phyloP scores from a whole-genome alignment of 2,797 vertebrate genomes.

The Anabacerthia variegaticeps region DNA sequence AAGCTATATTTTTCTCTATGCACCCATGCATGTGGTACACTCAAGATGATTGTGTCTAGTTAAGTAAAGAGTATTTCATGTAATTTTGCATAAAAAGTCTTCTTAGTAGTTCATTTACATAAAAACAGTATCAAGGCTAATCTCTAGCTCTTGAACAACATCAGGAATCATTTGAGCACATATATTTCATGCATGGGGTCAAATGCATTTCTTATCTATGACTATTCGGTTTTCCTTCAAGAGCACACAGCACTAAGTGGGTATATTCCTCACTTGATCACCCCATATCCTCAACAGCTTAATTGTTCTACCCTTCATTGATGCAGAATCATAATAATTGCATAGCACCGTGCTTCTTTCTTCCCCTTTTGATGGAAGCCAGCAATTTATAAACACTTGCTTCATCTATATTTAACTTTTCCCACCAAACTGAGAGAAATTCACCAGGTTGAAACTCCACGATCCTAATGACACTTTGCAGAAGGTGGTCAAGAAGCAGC shows the following conservation, averaged over 20 bases:
- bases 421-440: background rate
- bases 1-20: background rate
- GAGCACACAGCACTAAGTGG: background rate
- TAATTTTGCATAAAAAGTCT: background rate
- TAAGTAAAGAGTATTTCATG: background rate
- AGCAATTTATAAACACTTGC: background rate
- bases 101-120: background rate
- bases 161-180: background rate
- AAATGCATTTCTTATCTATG: background rate
- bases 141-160: background rate
- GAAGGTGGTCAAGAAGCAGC: background rate
- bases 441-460: background rate
- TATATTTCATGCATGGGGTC: background rate
- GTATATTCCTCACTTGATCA: background rate
- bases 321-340: background rate
- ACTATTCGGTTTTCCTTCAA: background rate
- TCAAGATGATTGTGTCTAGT: accelerated
- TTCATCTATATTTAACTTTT: background rate
- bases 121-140: background rate
- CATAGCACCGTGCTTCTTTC: background rate
- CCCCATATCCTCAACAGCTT: accelerated
- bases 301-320: background rate
- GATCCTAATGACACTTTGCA: background rate
- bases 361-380: background rate
- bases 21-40: accelerated